Conservation (phyloP, 2,113 vertebrate genomes). For the Barnardius zonarius region DNA sequence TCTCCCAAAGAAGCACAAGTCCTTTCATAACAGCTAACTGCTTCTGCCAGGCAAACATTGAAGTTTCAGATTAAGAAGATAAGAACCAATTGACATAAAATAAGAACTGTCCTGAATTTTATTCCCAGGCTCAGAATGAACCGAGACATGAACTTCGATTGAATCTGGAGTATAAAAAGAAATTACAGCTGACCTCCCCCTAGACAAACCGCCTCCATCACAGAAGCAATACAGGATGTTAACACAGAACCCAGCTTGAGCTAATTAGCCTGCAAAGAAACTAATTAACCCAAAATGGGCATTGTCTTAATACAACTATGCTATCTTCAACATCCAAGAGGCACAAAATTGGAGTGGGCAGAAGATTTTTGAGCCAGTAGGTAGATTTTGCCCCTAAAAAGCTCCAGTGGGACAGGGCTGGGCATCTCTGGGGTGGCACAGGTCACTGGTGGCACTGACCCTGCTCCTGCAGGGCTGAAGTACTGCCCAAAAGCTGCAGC, state of each 20-base stretch:
- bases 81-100: slow-evolving; percentile 11
- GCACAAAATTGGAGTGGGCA: fast-evolving
- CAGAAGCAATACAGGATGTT: not conserved
- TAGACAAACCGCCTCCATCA: not conserved
- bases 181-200: not conserved
- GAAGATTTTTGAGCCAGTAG: not conserved
- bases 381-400: fast-evolving
- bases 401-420: not conserved
- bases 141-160: not conserved
- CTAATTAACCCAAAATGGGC: not conserved
- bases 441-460: not conserved
- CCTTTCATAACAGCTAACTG: not conserved
- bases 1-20: not conserved
- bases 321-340: not conserved
- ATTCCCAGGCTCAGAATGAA: not conserved
- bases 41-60: slow-evolving; percentile 26
- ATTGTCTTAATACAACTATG: not conserved
- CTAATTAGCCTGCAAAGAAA: slow-evolving; percentile 5
- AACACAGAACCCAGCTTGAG: not conserved
- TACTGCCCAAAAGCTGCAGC: not conserved
- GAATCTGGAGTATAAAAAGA: not conserved
- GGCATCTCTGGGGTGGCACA: not conserved
- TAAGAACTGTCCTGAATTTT: not conserved
- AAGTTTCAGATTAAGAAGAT: slow-evolving; percentile 31
- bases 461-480: not conserved